phyloP scores from a whole-genome alignment of 2,113 vertebrate species.

The Riparia riparia region DNA sequence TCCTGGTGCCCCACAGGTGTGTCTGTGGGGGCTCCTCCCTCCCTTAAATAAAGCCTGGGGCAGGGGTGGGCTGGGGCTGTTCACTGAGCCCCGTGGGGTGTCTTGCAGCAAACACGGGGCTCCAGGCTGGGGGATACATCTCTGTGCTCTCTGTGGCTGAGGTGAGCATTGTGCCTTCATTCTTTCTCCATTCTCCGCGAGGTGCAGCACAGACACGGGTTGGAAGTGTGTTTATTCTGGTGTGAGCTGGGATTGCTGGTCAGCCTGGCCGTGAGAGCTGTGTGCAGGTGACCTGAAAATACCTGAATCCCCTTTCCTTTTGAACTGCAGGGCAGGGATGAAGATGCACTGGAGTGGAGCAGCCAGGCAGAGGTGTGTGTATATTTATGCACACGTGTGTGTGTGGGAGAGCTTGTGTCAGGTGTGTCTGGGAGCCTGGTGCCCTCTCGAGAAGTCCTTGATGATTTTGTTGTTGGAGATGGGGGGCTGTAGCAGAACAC shows the following conservation, averaged over 20 bases:
- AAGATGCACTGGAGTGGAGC: neutral
- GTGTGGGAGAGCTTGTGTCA: fast-evolving
- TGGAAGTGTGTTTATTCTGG: fast-evolving
- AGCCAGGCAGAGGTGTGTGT: neutral
- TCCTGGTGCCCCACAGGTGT: too few species aligned
- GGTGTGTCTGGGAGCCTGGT: neutral
- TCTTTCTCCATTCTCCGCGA: fast-evolving
- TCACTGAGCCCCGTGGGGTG: fast-evolving
- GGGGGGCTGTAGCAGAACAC: neutral
- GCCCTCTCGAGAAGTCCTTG: fast-evolving
- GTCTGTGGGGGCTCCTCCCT: too few species aligned
- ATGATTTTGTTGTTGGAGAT: fast-evolving
- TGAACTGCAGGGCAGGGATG: too few species aligned
- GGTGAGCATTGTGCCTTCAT: neutral
- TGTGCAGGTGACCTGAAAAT: fast-evolving
- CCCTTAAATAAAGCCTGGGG: too few species aligned
- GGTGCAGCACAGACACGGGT: fast-evolving
- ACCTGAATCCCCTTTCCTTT: fast-evolving
- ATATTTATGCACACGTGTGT: fast-evolving
- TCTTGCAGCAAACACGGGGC: fast-evolving
- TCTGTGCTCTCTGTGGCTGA: neutral
- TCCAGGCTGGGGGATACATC: fast-evolving
- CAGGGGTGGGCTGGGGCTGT: fast-evolving
- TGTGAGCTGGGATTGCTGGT: neutral
- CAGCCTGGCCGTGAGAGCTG: fast-evolving